Evolutionary conservation across 1,140 invertebrate species (phyloP).

Genomic region (Calliopsis andreniformis): DNA sequence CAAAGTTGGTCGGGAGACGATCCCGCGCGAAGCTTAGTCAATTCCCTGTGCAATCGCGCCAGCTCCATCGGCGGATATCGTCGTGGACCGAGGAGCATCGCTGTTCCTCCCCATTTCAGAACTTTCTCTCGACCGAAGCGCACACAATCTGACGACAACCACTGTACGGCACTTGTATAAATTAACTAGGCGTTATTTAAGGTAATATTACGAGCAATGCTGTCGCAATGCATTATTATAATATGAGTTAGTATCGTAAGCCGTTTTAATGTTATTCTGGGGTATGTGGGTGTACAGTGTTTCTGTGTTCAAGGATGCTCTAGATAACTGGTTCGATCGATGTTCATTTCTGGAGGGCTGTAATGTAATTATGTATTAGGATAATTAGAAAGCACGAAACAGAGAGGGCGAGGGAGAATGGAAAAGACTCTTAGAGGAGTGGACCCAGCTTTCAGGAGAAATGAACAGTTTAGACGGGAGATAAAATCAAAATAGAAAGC

Average conservation of each 20-base stretch:
- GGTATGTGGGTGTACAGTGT: not conserved
- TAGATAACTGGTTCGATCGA: not conserved
- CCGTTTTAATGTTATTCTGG: not conserved
- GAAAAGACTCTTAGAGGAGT: too few relatives aligned
- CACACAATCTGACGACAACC: not conserved
- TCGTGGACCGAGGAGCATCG: not conserved
- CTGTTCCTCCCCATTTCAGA: not conserved
- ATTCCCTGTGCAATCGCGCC: slow-evolving; percentile 37
- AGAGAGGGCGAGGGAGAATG: too few relatives aligned
- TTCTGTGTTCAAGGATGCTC: not conserved
- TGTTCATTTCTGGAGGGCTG: too few relatives aligned
- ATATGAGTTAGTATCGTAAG: not conserved
- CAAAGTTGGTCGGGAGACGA: slow-evolving; percentile 18
- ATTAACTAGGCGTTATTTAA: too few relatives aligned
- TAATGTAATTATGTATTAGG: too few relatives aligned
- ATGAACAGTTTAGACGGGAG: too few relatives aligned
- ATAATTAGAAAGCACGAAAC: too few relatives aligned
- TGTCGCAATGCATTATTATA: not conserved
- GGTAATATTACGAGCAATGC: too few relatives aligned
- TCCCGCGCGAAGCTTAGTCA: slow-evolving; percentile 28
- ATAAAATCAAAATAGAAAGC: too few relatives aligned
- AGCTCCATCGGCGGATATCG: slow-evolving; percentile 1
- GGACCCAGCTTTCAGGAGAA: too few relatives aligned
- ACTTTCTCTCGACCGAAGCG: not conserved
- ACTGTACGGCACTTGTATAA: too few relatives aligned